Percentiles rank a stretch among this genome's conserved stretches.
phyloP scores from a whole-genome alignment of 2,797 vertebrate species.

The Pangasius larnaudii region DNA sequence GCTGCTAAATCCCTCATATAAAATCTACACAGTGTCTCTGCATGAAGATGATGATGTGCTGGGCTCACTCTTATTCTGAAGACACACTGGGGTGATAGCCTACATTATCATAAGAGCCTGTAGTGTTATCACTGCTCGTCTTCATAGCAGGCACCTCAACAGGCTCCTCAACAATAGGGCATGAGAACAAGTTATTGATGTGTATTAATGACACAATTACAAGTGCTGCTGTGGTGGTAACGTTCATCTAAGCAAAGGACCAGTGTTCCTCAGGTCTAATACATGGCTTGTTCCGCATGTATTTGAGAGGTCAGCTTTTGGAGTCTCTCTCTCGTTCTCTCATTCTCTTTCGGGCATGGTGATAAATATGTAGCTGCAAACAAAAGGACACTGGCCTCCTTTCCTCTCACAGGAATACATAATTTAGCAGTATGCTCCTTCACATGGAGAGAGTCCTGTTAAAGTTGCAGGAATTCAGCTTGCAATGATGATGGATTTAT shows the following conservation, averaged over 20 bases:
- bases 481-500: slow-evolving; percentile 33
- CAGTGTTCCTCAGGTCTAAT: slow-evolving; percentile 60
- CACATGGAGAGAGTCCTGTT: slow-evolving; percentile 49
- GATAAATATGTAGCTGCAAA: slow-evolving; percentile 58
- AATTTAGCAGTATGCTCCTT: slow-evolving; percentile 63
- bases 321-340: slow-evolving; percentile 41
- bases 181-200: slow-evolving; percentile 57
- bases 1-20: slow-evolving; percentile 55
- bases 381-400: slow-evolving; percentile 57
- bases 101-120: slow-evolving; percentile 71
- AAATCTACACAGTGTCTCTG: slow-evolving; percentile 48
- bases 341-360: slow-evolving; percentile 47
- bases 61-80: slow-evolving; percentile 38
- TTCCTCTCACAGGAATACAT: slow-evolving; percentile 61
- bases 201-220: slow-evolving; percentile 67
- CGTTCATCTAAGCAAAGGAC: slow-evolving; percentile 53
- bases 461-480: slow-evolving; percentile 4
- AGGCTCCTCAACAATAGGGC: slow-evolving; percentile 56
- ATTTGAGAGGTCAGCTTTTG: slow-evolving; percentile 55
- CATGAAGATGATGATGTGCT: slow-evolving; percentile 41
- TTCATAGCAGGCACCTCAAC: slow-evolving; percentile 61
- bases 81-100: slow-evolving; percentile 50
- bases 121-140: slow-evolving; percentile 65
- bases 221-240: slow-evolving; percentile 56
- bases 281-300: slow-evolving; percentile 47